Evolutionary conservation across 2,888 invertebrate genomes (phyloP).

Genomic region (Acanthacorydalis orientalis): DNA sequence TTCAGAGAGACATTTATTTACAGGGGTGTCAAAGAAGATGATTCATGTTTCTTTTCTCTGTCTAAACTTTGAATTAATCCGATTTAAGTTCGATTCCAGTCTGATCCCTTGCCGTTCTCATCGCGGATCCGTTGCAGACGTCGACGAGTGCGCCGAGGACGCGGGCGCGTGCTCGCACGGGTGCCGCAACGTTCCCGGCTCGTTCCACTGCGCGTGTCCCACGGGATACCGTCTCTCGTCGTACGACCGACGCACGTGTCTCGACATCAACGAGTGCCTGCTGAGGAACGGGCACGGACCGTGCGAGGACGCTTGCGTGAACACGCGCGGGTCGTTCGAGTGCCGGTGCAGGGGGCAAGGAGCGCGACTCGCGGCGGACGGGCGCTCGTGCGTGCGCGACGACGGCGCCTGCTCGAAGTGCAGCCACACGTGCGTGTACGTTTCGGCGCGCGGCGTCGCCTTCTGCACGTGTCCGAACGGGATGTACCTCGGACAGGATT

Average conservation of each 20-base stretch:
- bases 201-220: conserved; percentile 36
- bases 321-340: conserved; percentile 36
- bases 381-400: conserved; percentile 37
- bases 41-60: too few relatives aligned
- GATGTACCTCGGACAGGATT: conserved; percentile 20
- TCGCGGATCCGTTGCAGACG: conserved; percentile 27
- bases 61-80: too few relatives aligned
- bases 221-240: conserved; percentile 24
- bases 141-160: conserved; percentile 35
- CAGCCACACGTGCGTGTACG: conserved; percentile 40
- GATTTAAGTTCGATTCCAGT: too few relatives aligned
- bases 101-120: too few relatives aligned
- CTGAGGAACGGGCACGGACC: conserved; percentile 44
- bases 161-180: conserved; percentile 35
- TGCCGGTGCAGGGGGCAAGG: conserved; percentile 43
- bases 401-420: conserved; percentile 35
- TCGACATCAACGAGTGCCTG: conserved; percentile 43
- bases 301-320: conserved; percentile 43
- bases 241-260: conserved; percentile 11
- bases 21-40: not conserved
- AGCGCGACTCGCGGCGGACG: conserved; percentile 35
- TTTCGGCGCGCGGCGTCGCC: conserved; percentile 26
- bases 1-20: not conserved
- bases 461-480: conserved; percentile 24
- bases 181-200: conserved; percentile 37